These are phyloP conservation scores for Nothocercus julius DNA, from an alignment of 2,113 vertebrate species.

Conservation along the genomic window DNA sequence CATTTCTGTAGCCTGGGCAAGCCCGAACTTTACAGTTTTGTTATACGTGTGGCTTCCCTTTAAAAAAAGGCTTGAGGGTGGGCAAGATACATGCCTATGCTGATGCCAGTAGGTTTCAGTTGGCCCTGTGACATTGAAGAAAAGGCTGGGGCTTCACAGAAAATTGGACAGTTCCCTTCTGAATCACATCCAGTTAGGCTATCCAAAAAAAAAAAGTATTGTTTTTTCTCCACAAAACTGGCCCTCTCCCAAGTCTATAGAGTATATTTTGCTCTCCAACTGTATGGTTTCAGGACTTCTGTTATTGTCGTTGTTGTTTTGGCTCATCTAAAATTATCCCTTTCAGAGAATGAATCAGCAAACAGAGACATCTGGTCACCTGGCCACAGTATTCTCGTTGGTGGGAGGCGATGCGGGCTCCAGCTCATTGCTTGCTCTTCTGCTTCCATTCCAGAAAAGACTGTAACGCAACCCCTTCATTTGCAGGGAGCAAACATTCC, in stretches of 20 bases:
- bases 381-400: conserved; percentile 46
- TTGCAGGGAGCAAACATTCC: conserved; percentile 53
- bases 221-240: conserved; percentile 24
- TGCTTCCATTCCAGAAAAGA: conserved; percentile 53
- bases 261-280: conserved; percentile 29
- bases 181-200: conserved; percentile 30
- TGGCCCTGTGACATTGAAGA: conserved; percentile 9
- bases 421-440: conserved; percentile 61
- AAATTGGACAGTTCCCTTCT: conserved; percentile 19
- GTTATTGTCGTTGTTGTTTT: conserved; percentile 2
- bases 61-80: not conserved
- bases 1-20: not conserved
- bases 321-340: conserved; percentile 6
- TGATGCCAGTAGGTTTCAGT: conserved; percentile 19
- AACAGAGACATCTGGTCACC: conserved; percentile 68
- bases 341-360: conserved; percentile 34
- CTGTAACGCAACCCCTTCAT: conserved; percentile 33
- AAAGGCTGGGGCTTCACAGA: not conserved
- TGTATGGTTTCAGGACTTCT: conserved; percentile 37
- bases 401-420: not conserved
- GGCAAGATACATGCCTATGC: not conserved
- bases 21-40: not conserved
- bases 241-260: not conserved
- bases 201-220: not conserved
- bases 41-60: not conserved